A percentile compares a stretch with the other conserved stretches of the same genome.
Evolutionary conservation across 2,113 vertebrate species (phyloP).

Genomic region (Parotia lawesii): DNA sequence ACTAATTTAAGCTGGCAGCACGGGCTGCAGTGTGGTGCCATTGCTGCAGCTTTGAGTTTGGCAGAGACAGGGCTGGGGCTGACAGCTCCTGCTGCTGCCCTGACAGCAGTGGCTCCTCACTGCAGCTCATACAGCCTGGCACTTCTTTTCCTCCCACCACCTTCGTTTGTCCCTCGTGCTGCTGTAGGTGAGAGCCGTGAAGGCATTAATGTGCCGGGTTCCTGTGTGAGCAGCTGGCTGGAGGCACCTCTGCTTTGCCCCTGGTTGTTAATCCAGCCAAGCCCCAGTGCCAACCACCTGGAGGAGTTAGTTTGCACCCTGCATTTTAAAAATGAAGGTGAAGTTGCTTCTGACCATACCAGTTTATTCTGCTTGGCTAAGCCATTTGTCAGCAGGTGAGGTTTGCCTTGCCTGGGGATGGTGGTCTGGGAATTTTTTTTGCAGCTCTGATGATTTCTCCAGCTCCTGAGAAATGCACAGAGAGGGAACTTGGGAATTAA

Average conservation of each 20-base stretch:
- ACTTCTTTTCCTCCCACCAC: background rate
- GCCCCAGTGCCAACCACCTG: background rate
- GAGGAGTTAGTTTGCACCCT: background rate
- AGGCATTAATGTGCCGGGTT: rapidly evolving
- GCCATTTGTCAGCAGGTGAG: rapidly evolving
- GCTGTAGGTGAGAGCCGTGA: background rate
- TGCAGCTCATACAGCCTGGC: rapidly evolving
- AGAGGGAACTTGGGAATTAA: background rate
- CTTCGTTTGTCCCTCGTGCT: background rate
- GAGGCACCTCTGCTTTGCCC: background rate
- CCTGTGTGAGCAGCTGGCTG: background rate
- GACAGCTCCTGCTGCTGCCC: background rate
- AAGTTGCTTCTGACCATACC: background rate
- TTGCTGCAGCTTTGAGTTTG: background rate
- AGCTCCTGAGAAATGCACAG: background rate
- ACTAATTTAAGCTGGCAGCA: background rate
- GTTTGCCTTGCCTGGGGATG: background rate
- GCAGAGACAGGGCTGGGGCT: background rate
- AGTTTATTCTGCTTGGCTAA: background rate
- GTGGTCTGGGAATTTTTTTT: background rate
- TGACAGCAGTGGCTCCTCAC: background rate
- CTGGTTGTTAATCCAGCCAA: background rate
- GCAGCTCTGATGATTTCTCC: background rate
- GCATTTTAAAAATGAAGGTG: background rate
- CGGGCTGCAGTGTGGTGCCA: rapidly evolving